Evolutionary conservation across 2,797 vertebrate genomes (phyloP).

Genomic region (Limnodromus scolopaceus): DNA sequence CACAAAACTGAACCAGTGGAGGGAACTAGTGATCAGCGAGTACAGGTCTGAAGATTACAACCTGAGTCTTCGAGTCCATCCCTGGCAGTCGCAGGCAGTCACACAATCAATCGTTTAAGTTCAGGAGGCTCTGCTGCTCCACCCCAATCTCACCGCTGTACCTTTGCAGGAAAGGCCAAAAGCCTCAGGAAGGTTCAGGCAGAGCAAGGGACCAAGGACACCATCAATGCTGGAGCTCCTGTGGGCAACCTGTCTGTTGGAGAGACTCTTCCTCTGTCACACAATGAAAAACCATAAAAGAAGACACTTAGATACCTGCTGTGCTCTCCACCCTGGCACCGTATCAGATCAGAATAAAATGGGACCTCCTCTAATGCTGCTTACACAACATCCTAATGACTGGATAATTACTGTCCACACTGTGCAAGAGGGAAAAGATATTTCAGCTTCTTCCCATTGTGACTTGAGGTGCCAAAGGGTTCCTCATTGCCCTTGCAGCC

Average conservation of each 20-base stretch:
- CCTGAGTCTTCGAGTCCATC: neutral
- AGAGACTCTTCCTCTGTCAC: neutral
- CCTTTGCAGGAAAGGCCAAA: neutral
- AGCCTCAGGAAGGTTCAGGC: neutral
- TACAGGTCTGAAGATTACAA: neutral
- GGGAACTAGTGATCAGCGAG: neutral
- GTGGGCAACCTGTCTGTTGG: neutral
- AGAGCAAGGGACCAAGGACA: neutral
- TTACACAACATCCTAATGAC: neutral
- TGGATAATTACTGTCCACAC: neutral
- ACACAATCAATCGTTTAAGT: neutral
- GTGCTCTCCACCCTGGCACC: neutral
- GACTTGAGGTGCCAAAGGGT: neutral
- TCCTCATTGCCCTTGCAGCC: neutral
- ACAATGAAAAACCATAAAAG: neutral
- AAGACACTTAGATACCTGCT: neutral
- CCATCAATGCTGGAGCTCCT: neutral
- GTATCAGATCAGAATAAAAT: neutral
- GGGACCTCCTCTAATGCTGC: neutral
- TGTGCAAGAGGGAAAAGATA: neutral
- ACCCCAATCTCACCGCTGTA: neutral
- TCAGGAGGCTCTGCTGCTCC: neutral
- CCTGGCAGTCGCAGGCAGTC: neutral
- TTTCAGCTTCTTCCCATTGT: neutral
- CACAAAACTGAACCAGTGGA: neutral